phyloP scores from a whole-genome alignment of 2,797 vertebrate genomes.

The Euphonia xanthogaster region DNA sequence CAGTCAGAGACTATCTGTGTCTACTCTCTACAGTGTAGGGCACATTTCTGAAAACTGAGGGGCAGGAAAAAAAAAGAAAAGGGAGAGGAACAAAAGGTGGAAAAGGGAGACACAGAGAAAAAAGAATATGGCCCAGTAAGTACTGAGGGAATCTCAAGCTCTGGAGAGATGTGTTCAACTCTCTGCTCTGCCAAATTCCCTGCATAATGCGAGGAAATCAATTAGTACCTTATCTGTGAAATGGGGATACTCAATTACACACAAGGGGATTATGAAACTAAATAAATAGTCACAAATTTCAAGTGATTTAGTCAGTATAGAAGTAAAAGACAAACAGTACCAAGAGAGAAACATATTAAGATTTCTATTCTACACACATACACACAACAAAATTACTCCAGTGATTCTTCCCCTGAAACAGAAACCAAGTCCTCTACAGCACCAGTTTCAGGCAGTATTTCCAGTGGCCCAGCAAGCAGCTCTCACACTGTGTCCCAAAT shows the following conservation, averaged over 20 bases:
- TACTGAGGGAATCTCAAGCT: conserved; percentile 38
- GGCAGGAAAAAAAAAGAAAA: not conserved
- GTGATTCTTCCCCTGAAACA: not conserved
- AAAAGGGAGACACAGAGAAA: not conserved
- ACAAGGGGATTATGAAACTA: conserved; percentile 54
- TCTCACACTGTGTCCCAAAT: not conserved
- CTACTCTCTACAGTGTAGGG: not conserved
- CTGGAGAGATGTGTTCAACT: conserved; percentile 16
- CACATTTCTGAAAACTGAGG: not conserved
- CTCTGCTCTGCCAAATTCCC: conserved; percentile 62
- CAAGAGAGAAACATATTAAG: not conserved
- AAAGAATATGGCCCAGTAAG: conserved; percentile 1
- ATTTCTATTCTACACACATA: not conserved
- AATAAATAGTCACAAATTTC: conserved; percentile 62
- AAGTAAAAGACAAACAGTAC: conserved; percentile 16
- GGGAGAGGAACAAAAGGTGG: not conserved
- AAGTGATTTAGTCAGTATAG: conserved; percentile 34
- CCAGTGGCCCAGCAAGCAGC: not conserved
- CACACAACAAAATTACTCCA: not conserved
- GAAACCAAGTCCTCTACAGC: not conserved
- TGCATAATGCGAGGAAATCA: conserved; percentile 58
- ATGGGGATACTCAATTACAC: conserved; percentile 58
- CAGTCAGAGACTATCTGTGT: not conserved
- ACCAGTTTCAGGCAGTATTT: not conserved
- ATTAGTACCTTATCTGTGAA: conserved; percentile 64